Evolutionary conservation across 2,797 vertebrate species (phyloP).

Genomic region (Typhlichthys subterraneus): DNA sequence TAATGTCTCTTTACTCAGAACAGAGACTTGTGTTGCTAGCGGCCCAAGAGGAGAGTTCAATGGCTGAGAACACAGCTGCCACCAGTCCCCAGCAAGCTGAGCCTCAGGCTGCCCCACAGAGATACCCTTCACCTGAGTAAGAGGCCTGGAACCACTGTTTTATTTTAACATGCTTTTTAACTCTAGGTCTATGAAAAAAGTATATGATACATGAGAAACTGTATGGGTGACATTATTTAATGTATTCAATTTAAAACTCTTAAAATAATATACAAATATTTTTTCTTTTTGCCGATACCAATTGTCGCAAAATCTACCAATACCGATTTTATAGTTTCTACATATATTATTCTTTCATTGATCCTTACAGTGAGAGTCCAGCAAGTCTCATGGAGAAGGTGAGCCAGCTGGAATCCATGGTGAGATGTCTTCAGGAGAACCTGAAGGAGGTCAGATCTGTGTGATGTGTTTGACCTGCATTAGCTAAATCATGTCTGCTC

Average conservation of each 20-base stretch:
- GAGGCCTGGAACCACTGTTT: constrained; percentile 9
- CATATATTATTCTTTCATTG: not conserved
- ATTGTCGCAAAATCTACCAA: too few species aligned
- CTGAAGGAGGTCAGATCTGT: constrained; percentile 85
- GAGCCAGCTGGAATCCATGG: constrained; percentile 92
- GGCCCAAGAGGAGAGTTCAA: constrained; percentile 86
- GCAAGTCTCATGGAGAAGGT: constrained; percentile 90
- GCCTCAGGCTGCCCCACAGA: constrained; percentile 83
- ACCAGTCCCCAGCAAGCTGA: constrained; percentile 86
- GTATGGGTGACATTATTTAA: too few species aligned
- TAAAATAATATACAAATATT: too few species aligned
- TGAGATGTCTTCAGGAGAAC: constrained; percentile 92
- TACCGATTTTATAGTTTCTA: too few species aligned
- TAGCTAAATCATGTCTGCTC: too few species aligned
- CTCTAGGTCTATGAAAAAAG: not conserved
- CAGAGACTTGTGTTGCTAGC: constrained; percentile 91
- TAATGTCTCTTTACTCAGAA: constrained; percentile 71
- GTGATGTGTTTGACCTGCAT: not conserved
- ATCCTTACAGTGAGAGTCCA: constrained; percentile 83
- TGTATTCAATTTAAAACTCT: too few species aligned
- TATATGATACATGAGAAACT: too few species aligned
- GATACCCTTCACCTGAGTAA: constrained; percentile 86
- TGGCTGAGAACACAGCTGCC: constrained; percentile 73
- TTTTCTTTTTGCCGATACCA: too few species aligned
- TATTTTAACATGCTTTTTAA: too few species aligned